Evolutionary conservation across 2,888 invertebrate species (phyloP).

Genomic region (Rugalucina vietnamica): DNA sequence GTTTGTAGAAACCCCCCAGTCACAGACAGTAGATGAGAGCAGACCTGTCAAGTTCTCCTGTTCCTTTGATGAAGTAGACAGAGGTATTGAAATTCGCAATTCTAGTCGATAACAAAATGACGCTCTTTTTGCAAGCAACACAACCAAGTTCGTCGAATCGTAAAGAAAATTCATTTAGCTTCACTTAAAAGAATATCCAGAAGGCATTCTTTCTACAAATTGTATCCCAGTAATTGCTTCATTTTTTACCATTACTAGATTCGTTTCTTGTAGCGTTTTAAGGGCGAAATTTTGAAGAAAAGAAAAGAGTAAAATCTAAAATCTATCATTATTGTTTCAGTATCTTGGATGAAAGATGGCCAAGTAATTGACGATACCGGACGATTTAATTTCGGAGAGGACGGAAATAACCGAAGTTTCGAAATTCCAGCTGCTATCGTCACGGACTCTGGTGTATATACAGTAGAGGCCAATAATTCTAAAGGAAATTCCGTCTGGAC

Average conservation of each 20-base stretch:
- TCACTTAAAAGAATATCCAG: too few relatives aligned
- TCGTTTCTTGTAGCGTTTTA: too few relatives aligned
- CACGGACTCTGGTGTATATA: conserved; percentile 78
- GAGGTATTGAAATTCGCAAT: too few relatives aligned
- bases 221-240: too few relatives aligned
- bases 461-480: conserved; percentile 71
- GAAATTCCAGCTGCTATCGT: conserved; percentile 79
- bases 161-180: too few relatives aligned
- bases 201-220: too few relatives aligned
- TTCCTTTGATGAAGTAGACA: conserved; percentile 62
- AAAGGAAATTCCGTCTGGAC: conserved; percentile 72
- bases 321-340: too few relatives aligned
- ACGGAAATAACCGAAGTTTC: conserved; percentile 70
- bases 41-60: conserved; percentile 86
- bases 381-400: conserved; percentile 73
- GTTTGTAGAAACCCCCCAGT: conserved; percentile 95
- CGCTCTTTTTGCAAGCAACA: not conserved
- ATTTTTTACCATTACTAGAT: too few relatives aligned
- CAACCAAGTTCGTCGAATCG: not conserved
- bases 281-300: too few relatives aligned
- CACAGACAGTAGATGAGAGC: conserved; percentile 92
- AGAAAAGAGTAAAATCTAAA: too few relatives aligned
- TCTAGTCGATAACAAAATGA: not conserved
- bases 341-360: conserved; percentile 77
- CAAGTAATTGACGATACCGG: conserved; percentile 72